phyloP scores from a whole-genome alignment of 2,797 vertebrate genomes.

The Peromyscus melanophrys region DNA sequence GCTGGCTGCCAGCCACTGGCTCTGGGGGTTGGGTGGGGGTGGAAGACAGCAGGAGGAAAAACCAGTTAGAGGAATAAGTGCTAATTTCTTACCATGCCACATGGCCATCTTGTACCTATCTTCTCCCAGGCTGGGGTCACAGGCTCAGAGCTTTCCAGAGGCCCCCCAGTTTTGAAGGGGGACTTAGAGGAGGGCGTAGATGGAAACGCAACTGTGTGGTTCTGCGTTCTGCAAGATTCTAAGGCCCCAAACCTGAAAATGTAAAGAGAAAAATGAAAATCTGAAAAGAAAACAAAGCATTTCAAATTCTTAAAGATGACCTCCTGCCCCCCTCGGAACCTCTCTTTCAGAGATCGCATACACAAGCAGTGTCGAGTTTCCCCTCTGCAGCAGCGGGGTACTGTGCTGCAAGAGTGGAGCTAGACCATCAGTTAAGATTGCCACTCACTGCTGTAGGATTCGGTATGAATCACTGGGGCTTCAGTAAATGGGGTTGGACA shows the following conservation, averaged over 20 bases:
- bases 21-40: conserved; percentile 4
- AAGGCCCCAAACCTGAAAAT: conserved; percentile 74
- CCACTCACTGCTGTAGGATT: background rate
- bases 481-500: conserved; percentile 50
- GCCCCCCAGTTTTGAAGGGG: conserved; percentile 58
- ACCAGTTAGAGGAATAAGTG: conserved; percentile 77
- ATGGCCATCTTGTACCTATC: conserved; percentile 81
- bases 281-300: conserved; percentile 46
- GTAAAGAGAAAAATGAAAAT: conserved; percentile 69
- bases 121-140: conserved; percentile 67
- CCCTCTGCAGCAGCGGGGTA: background rate
- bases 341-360: conserved; percentile 53
- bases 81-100: conserved; percentile 83
- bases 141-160: conserved; percentile 65
- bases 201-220: conserved; percentile 28
- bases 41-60: conserved; percentile 72
- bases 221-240: conserved; percentile 61
- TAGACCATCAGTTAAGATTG: background rate
- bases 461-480: conserved; percentile 56
- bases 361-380: background rate
- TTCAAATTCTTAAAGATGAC: conserved; percentile 62
- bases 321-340: background rate
- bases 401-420: background rate
- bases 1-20: conserved; percentile 76
- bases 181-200: background rate